Evolutionary conservation across 2,888 invertebrate species (phyloP), one percentile per base, ranked within the genome.

Genomic region (Heliconius ismenius): DNA sequence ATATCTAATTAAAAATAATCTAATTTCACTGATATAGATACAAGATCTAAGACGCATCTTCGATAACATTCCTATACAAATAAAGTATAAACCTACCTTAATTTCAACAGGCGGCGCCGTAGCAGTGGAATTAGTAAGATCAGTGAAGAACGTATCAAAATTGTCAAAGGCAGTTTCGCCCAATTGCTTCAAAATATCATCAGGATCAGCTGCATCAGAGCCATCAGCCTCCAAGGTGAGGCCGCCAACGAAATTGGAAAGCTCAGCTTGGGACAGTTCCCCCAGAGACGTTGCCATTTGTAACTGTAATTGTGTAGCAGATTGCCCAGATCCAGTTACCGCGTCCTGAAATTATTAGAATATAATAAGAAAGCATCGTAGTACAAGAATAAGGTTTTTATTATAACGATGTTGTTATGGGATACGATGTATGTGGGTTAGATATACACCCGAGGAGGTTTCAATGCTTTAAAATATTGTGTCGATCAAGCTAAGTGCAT

Each of bases 111-210:
- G 93, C 73, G 93, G 93, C 76, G 88, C 92, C 72, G 86, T 96
- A 83, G 97, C 98, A 73, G 92, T 93, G 58, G 96, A 95, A 81
- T 95, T 95, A 70, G 96, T 97, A 85, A 97, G 95, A 89, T 97
- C 97, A 79, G 97, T 96, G 84, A 97, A 95, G 86, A 97, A 96
- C 82, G 96, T 97, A 86, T 98, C 98, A 83, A 98, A 96, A 89
- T 95, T 95, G 81, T 98, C 98, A 86, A 98, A 98, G 78, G 97
- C 96, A 75, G 97, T 96, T 84, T 98, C 98, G 58, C 97, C 97
- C 65, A 97, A 93, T 88, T 97, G 97, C 83, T 97, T 97, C 85
- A 97, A 96, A 79, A 97, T 96, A 83, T 97, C 97, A 82, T 97
- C 97, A 73, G 96, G 96, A 86, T 97, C 97, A 74, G 89, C 89